Base-by-base conservation (phyloP, 1,140 invertebrate genomes). In the Bombus sibiricus region DNA sequence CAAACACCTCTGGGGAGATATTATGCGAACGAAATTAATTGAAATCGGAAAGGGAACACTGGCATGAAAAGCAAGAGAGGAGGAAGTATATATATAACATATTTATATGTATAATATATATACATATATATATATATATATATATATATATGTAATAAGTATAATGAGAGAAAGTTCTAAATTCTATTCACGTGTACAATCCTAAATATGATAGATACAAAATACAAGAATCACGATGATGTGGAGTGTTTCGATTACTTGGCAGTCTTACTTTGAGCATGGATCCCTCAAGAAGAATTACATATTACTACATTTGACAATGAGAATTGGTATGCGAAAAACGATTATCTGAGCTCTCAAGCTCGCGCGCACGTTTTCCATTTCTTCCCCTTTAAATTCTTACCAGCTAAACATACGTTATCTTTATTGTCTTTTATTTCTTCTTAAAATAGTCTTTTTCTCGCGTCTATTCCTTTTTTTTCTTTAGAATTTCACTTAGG, bases 211-310 rank as follows among this genome's bases (percentile, higher is more conserved):
- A 53, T 85, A 84, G 76, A 62, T 83, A 87, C 6, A 81, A 87
- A 81, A 79, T 79, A 84, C 34, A 76, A 85, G 59, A 76, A 87
- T 87, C 83, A 85, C 83, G 83, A 73, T 76, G 28, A 85, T 81
- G 72, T 57, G 79, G 81, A 91, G 76, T 89, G 89, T 88, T 72
- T 83, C 89, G 88, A 89, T 92, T 90, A 87, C 86, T 89, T 92
- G 93, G 90, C 93, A 94, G 93, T 94, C 93, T 94, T 94, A 93
- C 76, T 90, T 94, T 93, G 93, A 94, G 92, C 92, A 91, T 92
- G 64, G n/a, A 81, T 76, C 18, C 47, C 76, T 72, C 73, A 41
- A 76, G 41, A 78, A 79, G 47, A 77, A n/a, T 77, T 32, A 18
- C 15, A 32, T 77, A 77, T 28, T 77, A 62, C 75, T 77, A 77